Percentiles rank a stretch among this genome's conserved stretches.
These are phyloP conservation scores for Macrosteles quadrilineatus DNA, from an alignment of 1,140 invertebrate genomes.

Conservation along the genomic window DNA sequence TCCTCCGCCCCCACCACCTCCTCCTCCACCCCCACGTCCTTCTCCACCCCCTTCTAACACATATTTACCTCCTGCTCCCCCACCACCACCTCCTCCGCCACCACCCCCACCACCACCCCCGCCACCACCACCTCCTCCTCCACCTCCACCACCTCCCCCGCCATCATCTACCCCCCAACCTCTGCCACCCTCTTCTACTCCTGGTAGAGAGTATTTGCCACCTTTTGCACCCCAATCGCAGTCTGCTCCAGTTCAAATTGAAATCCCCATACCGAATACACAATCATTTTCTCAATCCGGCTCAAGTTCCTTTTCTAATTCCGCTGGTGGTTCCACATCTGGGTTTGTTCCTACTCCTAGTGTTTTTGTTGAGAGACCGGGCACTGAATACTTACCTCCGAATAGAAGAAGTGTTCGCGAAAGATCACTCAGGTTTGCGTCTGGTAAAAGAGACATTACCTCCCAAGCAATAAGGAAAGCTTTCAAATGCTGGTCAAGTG, in stretches of 20 bases:
- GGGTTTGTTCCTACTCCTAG: neutral
- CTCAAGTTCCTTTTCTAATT: neutral
- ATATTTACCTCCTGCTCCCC: neutral
- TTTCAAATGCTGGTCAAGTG: constrained; percentile 13
- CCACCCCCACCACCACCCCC: neutral
- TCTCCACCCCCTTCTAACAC: neutral
- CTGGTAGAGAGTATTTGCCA: constrained; percentile 18
- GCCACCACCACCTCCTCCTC: neutral
- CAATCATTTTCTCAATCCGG: neutral
- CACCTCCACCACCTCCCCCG: neutral
- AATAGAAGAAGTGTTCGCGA: constrained; percentile 14
- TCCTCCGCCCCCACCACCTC: neutral
- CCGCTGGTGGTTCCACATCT: neutral
- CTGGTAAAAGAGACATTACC: neutral
- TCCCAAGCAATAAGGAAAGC: neutral
- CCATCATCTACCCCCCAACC: neutral
- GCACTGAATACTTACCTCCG: constrained; percentile 4
- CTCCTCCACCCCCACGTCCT: neutral
- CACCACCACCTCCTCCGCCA: neutral
- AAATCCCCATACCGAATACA: constrained; percentile 8
- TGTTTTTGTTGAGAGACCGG: constrained; percentile 4
- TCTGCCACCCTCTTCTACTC: neutral
- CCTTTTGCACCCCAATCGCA: neutral
- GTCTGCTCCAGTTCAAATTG: neutral
- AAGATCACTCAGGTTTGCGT: constrained; percentile 5